A percentile compares a stretch with the other conserved stretches of the same genome.
phyloP scores from a whole-genome alignment of 2,888 invertebrate genomes.

The Pollenia angustigena region DNA sequence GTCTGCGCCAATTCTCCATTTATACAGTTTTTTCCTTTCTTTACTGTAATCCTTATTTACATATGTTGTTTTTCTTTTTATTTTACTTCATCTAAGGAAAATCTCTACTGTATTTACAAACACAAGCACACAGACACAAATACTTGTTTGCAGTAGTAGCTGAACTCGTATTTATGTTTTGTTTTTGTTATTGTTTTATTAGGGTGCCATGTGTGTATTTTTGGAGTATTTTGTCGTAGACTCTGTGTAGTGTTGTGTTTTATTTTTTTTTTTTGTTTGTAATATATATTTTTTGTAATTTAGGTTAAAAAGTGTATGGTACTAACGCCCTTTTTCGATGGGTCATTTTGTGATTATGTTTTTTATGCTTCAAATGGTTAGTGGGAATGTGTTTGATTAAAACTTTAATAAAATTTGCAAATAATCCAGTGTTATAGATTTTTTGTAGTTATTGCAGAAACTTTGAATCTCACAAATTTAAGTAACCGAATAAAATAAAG shows the following conservation, averaged over 20 bases:
- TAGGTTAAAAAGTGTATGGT: conserved; percentile 75
- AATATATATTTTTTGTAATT: conserved; percentile 68
- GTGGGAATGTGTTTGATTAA: background rate
- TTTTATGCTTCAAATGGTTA: background rate
- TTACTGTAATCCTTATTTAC: conserved; percentile 29
- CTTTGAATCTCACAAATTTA: no score
- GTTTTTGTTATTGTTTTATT: conserved; percentile 36
- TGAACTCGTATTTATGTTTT: conserved; percentile 53
- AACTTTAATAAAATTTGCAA: no score
- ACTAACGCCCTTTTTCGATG: conserved; percentile 76
- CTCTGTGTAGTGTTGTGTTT: conserved; percentile 27
- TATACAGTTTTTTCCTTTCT: conserved; percentile 3
- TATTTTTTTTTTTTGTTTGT: conserved; percentile 44
- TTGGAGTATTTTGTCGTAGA: conserved; percentile 77
- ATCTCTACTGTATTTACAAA: conserved; percentile 36
- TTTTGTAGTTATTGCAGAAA: no score
- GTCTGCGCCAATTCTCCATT: conserved; percentile 34
- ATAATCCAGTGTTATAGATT: no score
- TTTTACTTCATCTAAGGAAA: conserved; percentile 42
- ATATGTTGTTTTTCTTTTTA: conserved; percentile 16
- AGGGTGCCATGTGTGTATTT: conserved; percentile 59
- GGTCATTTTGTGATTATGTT: conserved; percentile 40
- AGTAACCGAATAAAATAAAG: no score
- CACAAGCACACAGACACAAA: background rate
- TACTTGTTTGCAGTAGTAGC: conserved; percentile 20